Conservation (phyloP, 2,113 vertebrate genomes). For the Bungarus multicinctus region DNA sequence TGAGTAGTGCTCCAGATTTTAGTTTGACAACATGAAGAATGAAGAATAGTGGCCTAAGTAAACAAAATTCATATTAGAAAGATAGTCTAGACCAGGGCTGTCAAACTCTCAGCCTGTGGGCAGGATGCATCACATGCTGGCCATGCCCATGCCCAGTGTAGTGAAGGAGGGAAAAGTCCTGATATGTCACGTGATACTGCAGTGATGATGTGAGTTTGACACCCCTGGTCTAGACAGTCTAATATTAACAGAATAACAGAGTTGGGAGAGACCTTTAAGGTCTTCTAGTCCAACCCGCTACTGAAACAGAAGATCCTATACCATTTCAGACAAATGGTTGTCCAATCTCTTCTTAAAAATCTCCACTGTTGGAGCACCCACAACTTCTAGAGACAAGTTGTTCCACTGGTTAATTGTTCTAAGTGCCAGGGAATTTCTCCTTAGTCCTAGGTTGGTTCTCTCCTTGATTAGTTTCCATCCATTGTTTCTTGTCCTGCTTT, state of each 20-base stretch:
- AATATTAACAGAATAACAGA: neutral
- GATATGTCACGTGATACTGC: too few species aligned
- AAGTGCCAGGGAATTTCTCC: neutral
- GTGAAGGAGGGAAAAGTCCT: too few species aligned
- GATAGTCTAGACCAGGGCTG: neutral
- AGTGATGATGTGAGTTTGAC: too few species aligned
- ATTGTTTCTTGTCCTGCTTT: neutral
- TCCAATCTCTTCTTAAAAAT: too few species aligned
- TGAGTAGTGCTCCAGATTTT: neutral
- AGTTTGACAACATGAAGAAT: neutral
- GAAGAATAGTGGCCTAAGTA: neutral
- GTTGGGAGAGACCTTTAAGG: neutral
- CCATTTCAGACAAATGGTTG: too few species aligned
- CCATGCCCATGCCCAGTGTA: too few species aligned
- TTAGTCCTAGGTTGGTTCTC: neutral
- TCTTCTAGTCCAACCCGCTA: neutral
- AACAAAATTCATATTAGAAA: neutral
- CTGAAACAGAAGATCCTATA: too few species aligned
- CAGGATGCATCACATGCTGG: too few species aligned
- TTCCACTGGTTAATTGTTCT: neutral
- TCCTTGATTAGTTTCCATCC: neutral
- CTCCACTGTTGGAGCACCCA: neutral
- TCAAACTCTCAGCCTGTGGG: too few species aligned
- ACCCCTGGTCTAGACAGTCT: neutral
- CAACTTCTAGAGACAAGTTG: neutral